Conservation (phyloP, 2,888 invertebrate species). For the Thelaira solivaga region DNA sequence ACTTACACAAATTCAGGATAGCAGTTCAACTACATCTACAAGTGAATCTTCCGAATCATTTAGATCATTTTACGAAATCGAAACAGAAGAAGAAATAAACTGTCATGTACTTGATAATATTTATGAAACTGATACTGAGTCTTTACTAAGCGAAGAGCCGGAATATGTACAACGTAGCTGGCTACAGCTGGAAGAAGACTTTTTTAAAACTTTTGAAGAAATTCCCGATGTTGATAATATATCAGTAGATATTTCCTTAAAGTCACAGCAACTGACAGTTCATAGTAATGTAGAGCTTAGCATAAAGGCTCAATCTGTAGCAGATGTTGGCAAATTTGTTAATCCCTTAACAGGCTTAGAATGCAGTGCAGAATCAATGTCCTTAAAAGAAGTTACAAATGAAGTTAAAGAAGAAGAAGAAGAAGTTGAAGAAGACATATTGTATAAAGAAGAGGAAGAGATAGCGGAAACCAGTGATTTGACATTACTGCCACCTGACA, state of each 20-base stretch:
- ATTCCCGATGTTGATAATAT: constrained; percentile 64
- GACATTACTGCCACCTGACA: neutral
- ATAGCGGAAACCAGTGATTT: neutral
- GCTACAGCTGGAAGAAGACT: constrained; percentile 34
- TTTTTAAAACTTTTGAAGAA: constrained; percentile 63
- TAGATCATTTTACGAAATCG: neutral
- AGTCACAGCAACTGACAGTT: too few relatives aligned
- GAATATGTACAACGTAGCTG: constrained; percentile 7
- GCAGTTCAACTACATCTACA: neutral
- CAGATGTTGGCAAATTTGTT: constrained; percentile 61
- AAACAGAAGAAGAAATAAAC: neutral
- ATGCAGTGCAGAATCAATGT: neutral
- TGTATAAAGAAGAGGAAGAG: neutral
- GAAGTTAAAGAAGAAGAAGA: neutral
- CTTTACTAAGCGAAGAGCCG: neutral
- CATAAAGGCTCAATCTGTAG: neutral
- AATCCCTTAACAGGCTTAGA: constrained; percentile 58
- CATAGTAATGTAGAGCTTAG: too few relatives aligned
- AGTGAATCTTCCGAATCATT: neutral
- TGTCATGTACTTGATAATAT: neutral
- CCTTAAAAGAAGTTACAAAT: neutral
- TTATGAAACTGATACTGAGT: constrained; percentile 15
- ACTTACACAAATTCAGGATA: neutral
- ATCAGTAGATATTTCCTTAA: constrained; percentile 34
- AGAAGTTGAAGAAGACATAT: neutral